These are phyloP conservation scores for Hydriomena furcata DNA, from an alignment of 2,888 invertebrate species.

Conservation along the genomic window DNA sequence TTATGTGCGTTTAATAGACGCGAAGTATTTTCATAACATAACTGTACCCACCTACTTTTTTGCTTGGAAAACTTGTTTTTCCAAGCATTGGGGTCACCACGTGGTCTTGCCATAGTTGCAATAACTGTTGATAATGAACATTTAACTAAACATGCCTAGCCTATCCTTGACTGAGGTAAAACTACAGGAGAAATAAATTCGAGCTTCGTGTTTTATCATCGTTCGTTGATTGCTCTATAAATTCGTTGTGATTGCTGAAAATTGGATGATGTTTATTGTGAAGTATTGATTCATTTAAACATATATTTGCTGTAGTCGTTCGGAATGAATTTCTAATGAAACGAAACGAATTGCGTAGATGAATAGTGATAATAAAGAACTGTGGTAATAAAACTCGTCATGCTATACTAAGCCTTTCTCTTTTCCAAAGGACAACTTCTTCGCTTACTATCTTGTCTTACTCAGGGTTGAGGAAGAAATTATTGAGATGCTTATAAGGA, in stretches of 20 bases:
- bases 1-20: slow-evolving; percentile 1
- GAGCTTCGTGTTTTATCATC: too few species aligned
- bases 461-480: slow-evolving; percentile 28
- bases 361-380: background rate
- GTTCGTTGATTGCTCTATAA: too few species aligned
- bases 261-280: too few species aligned
- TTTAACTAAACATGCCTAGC: too few species aligned
- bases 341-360: too few species aligned
- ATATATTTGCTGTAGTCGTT: too few species aligned
- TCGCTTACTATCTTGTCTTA: background rate
- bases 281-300: too few species aligned
- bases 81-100: slow-evolving; percentile 5
- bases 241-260: too few species aligned
- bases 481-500: slow-evolving; percentile 23
- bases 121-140: too few species aligned
- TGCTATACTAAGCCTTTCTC: slow-evolving; percentile 23
- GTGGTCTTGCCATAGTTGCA: background rate
- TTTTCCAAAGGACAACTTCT: slow-evolving; percentile 29
- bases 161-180: too few species aligned
- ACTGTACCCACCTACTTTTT: slow-evolving; percentile 4
- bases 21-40: slow-evolving; percentile 13
- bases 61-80: slow-evolving; percentile 5
- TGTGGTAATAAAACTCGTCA: background rate
- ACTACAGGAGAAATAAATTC: too few species aligned
- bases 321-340: too few species aligned